phyloP scores from a whole-genome alignment of 1,140 invertebrate genomes.

The Luehdorfia chinensis region DNA sequence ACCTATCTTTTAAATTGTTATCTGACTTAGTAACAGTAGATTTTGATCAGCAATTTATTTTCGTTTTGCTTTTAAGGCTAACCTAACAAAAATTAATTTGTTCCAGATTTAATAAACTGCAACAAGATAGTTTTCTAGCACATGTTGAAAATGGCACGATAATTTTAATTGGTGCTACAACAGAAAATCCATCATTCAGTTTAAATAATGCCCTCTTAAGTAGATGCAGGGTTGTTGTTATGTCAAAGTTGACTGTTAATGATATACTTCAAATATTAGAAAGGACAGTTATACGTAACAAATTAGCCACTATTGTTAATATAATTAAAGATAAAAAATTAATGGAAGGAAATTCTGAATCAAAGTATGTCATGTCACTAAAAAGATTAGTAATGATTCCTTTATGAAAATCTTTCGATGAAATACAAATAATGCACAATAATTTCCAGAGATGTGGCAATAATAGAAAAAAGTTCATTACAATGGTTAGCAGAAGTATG shows the following conservation, averaged over 20 bases:
- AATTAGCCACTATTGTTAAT: constrained; percentile 40
- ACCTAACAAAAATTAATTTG: no score
- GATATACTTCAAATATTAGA: constrained; percentile 81
- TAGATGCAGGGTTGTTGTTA: constrained; percentile 85
- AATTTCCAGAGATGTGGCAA: not conserved
- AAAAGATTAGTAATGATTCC: not conserved
- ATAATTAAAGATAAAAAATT: constrained; percentile 22
- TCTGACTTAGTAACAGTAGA: no score
- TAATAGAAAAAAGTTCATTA: constrained; percentile 8
- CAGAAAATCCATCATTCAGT: constrained; percentile 92
- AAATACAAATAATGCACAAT: not conserved
- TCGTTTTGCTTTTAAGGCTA: no score
- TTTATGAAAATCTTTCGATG: not conserved
- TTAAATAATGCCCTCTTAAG: constrained; percentile 89
- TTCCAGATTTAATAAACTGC: constrained; percentile 87
- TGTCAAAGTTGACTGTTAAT: constrained; percentile 82
- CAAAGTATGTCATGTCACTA: not conserved
- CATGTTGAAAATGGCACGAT: constrained; percentile 90
- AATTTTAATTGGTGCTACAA: constrained; percentile 90
- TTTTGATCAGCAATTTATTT: no score
- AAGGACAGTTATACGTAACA: constrained; percentile 74
- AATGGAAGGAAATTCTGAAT: constrained; percentile 15
- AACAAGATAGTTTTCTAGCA: constrained; percentile 88
- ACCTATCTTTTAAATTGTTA: no score
- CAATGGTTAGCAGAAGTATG: constrained; percentile 84